phyloP scores from a whole-genome alignment of 2,113 vertebrate genomes.

The Dromaius novaehollandiae region DNA sequence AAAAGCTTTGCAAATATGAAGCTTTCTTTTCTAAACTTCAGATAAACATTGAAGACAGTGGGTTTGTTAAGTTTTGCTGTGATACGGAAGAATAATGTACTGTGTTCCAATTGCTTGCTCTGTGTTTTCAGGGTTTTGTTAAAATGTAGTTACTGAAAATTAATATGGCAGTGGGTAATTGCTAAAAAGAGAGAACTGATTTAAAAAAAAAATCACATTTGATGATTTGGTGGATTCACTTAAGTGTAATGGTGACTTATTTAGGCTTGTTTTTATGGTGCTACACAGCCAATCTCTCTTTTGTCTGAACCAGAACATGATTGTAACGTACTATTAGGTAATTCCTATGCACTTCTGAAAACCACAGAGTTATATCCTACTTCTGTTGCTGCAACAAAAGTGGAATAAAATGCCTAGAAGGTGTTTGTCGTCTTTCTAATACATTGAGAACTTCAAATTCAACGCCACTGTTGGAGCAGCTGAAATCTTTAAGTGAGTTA shows the following conservation, averaged over 20 bases:
- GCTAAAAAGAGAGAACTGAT: neutral
- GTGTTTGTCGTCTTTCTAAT: neutral
- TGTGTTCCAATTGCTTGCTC: neutral
- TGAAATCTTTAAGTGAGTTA: neutral
- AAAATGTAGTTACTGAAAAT: neutral
- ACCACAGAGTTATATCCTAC: neutral
- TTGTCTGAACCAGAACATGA: neutral
- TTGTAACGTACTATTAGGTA: neutral
- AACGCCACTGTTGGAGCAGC: neutral
- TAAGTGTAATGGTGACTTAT: neutral
- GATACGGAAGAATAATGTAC: neutral
- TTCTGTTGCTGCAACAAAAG: neutral
- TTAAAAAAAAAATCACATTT: neutral
- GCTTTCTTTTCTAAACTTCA: neutral
- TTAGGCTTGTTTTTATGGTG: neutral
- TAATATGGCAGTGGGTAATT: neutral
- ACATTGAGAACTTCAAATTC: neutral
- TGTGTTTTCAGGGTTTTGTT: neutral
- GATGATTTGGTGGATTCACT: rapidly evolving
- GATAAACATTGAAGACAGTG: neutral
- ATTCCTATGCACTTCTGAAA: neutral
- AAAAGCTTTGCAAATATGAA: neutral
- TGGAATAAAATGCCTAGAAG: neutral
- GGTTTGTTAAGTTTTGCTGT: neutral
- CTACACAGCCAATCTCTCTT: neutral